Evolutionary conservation across 1,140 invertebrate species (phyloP), one percentile per base, ranked within the genome.

Genomic region (Drosophila equinoxialis): DNA sequence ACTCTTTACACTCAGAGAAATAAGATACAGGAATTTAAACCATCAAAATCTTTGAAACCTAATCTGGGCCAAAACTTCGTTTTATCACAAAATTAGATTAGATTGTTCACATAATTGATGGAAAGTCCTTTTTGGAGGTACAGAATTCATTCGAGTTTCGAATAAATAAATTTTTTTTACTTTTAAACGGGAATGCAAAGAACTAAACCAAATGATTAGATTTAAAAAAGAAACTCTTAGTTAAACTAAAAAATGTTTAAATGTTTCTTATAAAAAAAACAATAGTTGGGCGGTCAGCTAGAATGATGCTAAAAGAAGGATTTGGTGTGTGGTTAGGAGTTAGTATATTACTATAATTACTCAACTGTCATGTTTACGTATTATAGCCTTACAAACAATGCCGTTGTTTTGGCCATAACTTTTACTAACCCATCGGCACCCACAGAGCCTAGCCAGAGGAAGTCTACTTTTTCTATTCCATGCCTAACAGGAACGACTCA

Each of bases 341-440:
- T 59, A 20, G 35, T 59, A 17, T 59, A 59, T 59, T 17, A 20
- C 57, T 37, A 37, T 37, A 30, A 58, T 58, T 58, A 33, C 26
- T 58, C 57, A 59, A 33, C 57, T 39, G 20, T 20, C 48, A 20
- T 54, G 58, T 13, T 61, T 63, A 8, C 26, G 37, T 42, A 30
- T 41, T 51, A 51, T 58, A 23, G 45, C 45, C 37, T 58, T 65
- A 64, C 75, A 64, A 57, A 57, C 33, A 78, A 66, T 68, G 42
- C 75, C 76, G 69, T 65, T 77, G 55, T 55, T 23, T 35, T 45
- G 54, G 42, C 54, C 73, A 26, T 61, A 60, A 26, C 51, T 57
- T 33, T 33, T 30, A 14, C 37, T 41, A 54, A 41, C 20, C 48
- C 11, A 48, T 63, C 60, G 83, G 89, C 83, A 89, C 83, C 83